Percentiles rank a stretch among this genome's conserved stretches.
These are phyloP conservation scores for Propsilocerus akamusi DNA, from an alignment of 1,140 invertebrate genomes.

Conservation along the genomic window DNA sequence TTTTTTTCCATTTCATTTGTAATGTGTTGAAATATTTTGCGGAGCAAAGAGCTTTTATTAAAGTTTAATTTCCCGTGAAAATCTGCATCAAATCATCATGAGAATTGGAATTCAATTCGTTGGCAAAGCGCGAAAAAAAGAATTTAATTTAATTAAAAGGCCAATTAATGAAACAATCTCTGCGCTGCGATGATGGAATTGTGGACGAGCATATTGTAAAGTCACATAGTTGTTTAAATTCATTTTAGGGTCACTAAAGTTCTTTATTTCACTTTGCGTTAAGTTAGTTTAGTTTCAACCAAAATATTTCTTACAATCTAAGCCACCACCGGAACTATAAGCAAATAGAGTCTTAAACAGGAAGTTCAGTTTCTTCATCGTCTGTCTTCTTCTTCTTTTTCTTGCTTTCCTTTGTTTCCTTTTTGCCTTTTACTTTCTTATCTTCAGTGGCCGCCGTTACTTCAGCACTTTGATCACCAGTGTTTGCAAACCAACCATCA, in stretches of 20 bases:
- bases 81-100: background rate
- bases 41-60: too few relatives aligned
- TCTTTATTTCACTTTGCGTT: background rate
- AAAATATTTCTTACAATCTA: background rate
- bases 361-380: too few relatives aligned
- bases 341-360: too few relatives aligned
- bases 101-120: slow-evolving; percentile 1
- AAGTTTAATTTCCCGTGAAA: background rate
- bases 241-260: background rate
- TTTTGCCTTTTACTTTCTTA: background rate
- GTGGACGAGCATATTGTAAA: background rate
- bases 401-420: background rate
- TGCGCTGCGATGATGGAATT: too few relatives aligned
- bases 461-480: background rate
- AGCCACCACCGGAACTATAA: too few relatives aligned
- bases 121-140: background rate
- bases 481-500: background rate
- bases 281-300: background rate
- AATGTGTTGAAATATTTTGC: too few relatives aligned
- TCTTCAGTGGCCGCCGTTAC: background rate
- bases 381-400: too few relatives aligned
- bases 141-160: background rate
- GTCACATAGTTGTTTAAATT: background rate
- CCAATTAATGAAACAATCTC: too few relatives aligned
- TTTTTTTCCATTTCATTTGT: background rate